Evolutionary conservation across 2,797 vertebrate genomes (phyloP).

Genomic region (Alexandromys oeconomus): DNA sequence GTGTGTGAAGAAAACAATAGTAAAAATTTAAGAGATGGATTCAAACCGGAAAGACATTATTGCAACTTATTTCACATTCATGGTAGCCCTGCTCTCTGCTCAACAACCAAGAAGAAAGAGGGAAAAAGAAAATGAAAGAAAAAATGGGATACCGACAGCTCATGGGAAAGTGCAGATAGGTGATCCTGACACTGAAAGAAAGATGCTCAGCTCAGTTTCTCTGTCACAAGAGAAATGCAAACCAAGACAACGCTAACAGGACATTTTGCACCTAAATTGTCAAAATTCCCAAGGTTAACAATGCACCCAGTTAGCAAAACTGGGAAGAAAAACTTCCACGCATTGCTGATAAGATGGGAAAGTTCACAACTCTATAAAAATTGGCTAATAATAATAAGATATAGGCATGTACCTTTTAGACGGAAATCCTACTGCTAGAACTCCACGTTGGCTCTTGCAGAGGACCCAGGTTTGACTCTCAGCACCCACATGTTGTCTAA

Average conservation of each 20-base stretch:
- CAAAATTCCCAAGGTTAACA: conserved; percentile 8
- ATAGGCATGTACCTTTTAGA: background rate
- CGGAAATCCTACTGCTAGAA: background rate
- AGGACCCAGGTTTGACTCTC: background rate
- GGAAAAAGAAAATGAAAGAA: background rate
- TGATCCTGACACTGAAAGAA: background rate
- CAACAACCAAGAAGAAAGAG: background rate
- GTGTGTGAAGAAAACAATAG: background rate
- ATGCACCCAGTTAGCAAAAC: background rate
- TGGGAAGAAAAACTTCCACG: background rate
- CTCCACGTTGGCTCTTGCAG: background rate
- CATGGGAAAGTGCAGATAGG: conserved; percentile 20
- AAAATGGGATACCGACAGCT: background rate
- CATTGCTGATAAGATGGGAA: background rate
- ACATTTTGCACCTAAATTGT: conserved; percentile 4
- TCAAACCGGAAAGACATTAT: background rate
- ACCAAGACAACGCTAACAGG: background rate
- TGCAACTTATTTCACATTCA: background rate
- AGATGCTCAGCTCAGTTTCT: background rate
- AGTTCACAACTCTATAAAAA: background rate
- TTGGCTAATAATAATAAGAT: background rate
- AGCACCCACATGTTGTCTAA: background rate
- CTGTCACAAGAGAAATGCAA: background rate
- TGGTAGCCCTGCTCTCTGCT: background rate
- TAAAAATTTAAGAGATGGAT: conserved; percentile 16